Percentiles rank a stretch among this genome's conserved stretches.
Evolutionary conservation across 2,113 vertebrate species (phyloP).

Genomic region (Nycticryphes semicollaris): DNA sequence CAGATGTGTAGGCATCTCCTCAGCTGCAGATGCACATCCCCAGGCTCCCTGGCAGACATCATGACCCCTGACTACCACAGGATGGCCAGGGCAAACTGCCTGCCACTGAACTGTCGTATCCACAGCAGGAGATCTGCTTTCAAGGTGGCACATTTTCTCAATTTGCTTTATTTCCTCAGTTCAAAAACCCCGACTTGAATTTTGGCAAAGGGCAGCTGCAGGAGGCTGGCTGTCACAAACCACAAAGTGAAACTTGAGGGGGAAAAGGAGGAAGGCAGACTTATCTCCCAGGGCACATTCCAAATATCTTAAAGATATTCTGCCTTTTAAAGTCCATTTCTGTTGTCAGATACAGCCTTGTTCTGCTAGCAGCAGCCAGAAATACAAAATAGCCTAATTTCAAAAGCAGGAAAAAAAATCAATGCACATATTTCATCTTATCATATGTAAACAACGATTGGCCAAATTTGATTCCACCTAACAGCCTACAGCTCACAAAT

Average conservation of each 20-base stretch:
- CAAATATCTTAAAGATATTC: not conserved
- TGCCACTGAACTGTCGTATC: not conserved
- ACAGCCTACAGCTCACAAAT: not conserved
- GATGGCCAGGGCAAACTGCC: not conserved
- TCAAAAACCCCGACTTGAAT: not conserved
- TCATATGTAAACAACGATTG: not conserved
- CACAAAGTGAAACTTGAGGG: not conserved
- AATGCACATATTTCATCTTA: slow-evolving; percentile 1
- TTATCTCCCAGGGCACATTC: not conserved
- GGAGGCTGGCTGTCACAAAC: not conserved
- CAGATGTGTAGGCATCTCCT: not conserved
- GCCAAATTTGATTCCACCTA: not conserved
- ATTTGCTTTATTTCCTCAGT: not conserved
- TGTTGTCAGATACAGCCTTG: not conserved
- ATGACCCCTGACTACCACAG: not conserved
- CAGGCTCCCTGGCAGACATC: not conserved
- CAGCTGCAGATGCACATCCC: not conserved
- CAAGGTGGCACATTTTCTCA: not conserved
- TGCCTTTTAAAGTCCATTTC: not conserved
- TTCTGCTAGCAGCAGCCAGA: not conserved
- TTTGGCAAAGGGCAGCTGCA: not conserved
- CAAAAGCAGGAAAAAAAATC: not conserved
- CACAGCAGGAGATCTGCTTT: not conserved
- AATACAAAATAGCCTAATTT: not conserved
- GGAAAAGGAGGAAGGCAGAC: not conserved